Percentiles rank a stretch among this genome's conserved stretches.
These are phyloP conservation scores for Stratiomys singularior DNA, from an alignment of 2,888 invertebrate genomes.

Conservation along the genomic window DNA sequence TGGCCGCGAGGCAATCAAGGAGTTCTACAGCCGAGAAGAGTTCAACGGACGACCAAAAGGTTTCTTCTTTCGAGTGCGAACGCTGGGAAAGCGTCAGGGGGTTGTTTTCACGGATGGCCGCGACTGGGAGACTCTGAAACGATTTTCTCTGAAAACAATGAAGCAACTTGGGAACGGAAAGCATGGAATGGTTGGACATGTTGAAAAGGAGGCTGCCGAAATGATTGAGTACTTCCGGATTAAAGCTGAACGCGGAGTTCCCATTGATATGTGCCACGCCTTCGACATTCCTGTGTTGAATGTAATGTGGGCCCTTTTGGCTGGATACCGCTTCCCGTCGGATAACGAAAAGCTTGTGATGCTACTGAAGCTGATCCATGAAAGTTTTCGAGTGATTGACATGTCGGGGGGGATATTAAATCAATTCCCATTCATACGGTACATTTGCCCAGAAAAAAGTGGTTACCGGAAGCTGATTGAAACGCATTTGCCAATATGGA, in stretches of 20 bases:
- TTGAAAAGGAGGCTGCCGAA: conserved; percentile 69
- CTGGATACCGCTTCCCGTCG: conserved; percentile 71
- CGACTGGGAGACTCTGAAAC: conserved; percentile 74
- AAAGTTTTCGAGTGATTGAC: conserved; percentile 72
- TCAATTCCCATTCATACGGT: conserved; percentile 75
- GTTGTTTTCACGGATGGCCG: conserved; percentile 76
- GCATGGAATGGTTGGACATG: conserved; percentile 69
- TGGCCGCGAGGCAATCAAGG: conserved; percentile 71
- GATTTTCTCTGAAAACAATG: conserved; percentile 74
- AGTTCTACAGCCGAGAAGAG: conserved; percentile 71
- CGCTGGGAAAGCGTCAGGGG: conserved; percentile 75
- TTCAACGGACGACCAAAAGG: conserved; percentile 78
- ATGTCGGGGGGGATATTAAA: conserved; percentile 77
- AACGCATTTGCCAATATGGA: conserved; percentile 68
- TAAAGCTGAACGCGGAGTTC: conserved; percentile 56
- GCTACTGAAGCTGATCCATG: conserved; percentile 71
- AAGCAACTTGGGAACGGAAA: conserved; percentile 72
- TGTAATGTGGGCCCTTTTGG: conserved; percentile 76
- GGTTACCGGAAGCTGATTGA: conserved; percentile 71
- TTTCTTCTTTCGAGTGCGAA: conserved; percentile 74
- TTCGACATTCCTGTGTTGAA: conserved; percentile 75
- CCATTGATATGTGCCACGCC: conserved; percentile 67
- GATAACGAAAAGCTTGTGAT: conserved; percentile 69
- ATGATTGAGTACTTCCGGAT: conserved; percentile 67
- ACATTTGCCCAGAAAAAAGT: conserved; percentile 71